Evolutionary conservation across 1,140 invertebrate species (phyloP).

Genomic region (Pemphigus obesinymphae): DNA sequence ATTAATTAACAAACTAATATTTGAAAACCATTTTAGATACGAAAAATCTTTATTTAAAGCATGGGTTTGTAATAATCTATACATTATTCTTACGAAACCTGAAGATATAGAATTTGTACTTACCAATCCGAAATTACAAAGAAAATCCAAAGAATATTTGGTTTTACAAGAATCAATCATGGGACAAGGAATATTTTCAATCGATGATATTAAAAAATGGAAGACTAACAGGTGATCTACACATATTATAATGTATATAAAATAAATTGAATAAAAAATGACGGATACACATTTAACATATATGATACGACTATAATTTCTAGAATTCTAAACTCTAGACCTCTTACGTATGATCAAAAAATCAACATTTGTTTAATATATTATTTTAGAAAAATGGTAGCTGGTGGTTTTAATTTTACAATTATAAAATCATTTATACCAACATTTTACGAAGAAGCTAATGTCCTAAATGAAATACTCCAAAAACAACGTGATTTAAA

Average conservation of each 20-base stretch:
- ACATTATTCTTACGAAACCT: slow-evolving; percentile 21
- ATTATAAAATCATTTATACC: slow-evolving; percentile 31
- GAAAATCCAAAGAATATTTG: slow-evolving; percentile 28
- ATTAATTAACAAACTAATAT: no score
- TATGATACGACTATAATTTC: background rate
- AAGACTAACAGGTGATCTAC: slow-evolving; percentile 8
- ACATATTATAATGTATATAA: background rate
- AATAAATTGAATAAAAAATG: background rate
- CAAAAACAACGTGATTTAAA: background rate
- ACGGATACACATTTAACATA: background rate
- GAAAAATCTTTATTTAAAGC: slow-evolving; percentile 17
- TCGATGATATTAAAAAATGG: slow-evolving; percentile 32
- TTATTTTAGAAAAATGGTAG: slow-evolving; percentile 30
- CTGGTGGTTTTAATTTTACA: background rate
- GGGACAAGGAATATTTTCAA: slow-evolving; percentile 39
- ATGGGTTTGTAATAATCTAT: slow-evolving; percentile 32
- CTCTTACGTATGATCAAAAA: background rate
- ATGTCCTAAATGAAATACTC: background rate
- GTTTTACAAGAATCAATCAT: slow-evolving; percentile 31
- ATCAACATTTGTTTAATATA: background rate
- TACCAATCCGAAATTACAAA: slow-evolving; percentile 21
- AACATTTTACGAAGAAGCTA: slow-evolving; percentile 28
- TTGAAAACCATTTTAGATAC: background rate
- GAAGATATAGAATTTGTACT: slow-evolving; percentile 33
- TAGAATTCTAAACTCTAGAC: background rate